Evolutionary conservation across 2,113 vertebrate species (phyloP).

Genomic region (Neotragus pygmaeus): DNA sequence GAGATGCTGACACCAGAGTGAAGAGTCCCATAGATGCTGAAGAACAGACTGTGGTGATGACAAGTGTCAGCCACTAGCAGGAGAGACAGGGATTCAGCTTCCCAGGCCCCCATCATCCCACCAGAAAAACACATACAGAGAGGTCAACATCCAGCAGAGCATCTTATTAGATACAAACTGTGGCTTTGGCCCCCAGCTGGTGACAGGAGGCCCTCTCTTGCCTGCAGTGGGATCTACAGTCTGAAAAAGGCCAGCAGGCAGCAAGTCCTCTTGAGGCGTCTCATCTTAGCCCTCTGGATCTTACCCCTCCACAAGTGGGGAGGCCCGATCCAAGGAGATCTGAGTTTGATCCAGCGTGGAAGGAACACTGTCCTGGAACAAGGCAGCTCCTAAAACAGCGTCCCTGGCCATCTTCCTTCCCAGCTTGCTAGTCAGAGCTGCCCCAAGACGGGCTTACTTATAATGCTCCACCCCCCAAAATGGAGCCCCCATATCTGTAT

Average conservation of each 20-base stretch:
- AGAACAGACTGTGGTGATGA: background rate
- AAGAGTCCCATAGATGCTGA: accelerated
- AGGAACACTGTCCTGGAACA: background rate
- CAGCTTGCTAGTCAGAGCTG: background rate
- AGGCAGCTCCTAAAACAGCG: background rate
- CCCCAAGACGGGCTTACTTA: background rate
- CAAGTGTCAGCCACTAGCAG: background rate
- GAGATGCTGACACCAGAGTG: accelerated
- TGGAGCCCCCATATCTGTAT: background rate
- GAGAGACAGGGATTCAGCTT: background rate
- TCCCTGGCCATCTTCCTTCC: background rate
- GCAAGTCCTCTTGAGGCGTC: accelerated
- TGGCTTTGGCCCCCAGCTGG: background rate
- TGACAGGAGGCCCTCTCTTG: background rate
- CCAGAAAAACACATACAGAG: background rate
- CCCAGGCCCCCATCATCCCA: background rate
- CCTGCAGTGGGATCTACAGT: background rate
- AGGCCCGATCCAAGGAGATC: background rate
- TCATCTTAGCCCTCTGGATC: background rate
- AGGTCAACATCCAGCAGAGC: background rate
- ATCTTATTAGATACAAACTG: background rate
- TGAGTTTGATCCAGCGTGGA: too few relatives aligned
- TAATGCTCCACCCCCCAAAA: background rate
- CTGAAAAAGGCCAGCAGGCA: background rate
- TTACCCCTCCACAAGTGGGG: background rate